A percentile compares a stretch with the other conserved stretches of the same genome.
Conservation (phyloP, 1,140 invertebrate species). For the Bombus pascuorum region DNA sequence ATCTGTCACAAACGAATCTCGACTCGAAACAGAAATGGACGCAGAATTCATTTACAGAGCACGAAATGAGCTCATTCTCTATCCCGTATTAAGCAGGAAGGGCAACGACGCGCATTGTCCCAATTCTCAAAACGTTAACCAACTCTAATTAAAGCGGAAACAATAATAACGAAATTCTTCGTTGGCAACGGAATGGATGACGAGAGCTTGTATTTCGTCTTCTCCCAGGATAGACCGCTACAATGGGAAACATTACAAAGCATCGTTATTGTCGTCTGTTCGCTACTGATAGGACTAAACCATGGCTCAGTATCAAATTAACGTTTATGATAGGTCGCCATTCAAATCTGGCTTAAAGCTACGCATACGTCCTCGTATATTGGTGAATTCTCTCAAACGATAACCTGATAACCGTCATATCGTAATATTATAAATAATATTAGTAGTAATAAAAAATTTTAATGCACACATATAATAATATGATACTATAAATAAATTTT, state of each 20-base stretch:
- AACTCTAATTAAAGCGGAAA: constrained; percentile 17
- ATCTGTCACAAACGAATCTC: neutral
- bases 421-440: neutral
- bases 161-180: constrained; percentile 43
- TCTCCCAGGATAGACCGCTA: constrained; percentile 33
- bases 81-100: no score
- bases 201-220: constrained; percentile 26
- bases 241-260: constrained; percentile 64
- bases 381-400: constrained; percentile 19
- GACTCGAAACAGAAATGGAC: neutral
- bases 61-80: neutral
- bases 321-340: constrained; percentile 64
- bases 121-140: neutral
- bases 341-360: constrained; percentile 63
- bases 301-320: constrained; percentile 69
- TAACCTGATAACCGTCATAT: no score
- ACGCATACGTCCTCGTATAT: constrained; percentile 14
- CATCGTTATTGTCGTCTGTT: constrained; percentile 66
- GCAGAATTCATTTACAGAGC: neutral
- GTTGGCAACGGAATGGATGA: neutral
- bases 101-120: neutral
- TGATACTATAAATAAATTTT: no score
- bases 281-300: constrained; percentile 67
- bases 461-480: no score
- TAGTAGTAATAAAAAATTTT: no score